A percentile compares a stretch with the other conserved stretches of the same genome.
These are phyloP conservation scores for Yponomeuta malinellus DNA, from an alignment of 2,888 invertebrate genomes.

Conservation along the genomic window DNA sequence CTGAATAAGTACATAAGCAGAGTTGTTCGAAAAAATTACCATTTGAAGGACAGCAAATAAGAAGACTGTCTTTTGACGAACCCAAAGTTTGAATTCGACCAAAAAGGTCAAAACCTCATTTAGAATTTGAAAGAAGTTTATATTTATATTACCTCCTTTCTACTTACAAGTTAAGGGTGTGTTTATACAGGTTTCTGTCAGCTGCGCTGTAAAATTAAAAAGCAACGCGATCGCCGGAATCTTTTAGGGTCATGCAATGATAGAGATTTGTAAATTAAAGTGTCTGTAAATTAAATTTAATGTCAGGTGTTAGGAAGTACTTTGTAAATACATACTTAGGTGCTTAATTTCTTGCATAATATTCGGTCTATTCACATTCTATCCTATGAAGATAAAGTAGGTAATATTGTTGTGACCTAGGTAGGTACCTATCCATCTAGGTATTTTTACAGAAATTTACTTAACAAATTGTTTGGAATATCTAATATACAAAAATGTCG, in stretches of 20 bases:
- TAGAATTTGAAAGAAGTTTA: not conserved
- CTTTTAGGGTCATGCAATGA: slow-evolving; percentile 37
- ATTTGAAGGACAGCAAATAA: too few species aligned
- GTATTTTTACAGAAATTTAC: too few species aligned
- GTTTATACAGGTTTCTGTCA: slow-evolving; percentile 63
- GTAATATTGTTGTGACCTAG: too few species aligned
- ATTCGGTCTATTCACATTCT: not conserved
- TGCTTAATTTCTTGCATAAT: not conserved
- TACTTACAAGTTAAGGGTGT: slow-evolving; percentile 39
- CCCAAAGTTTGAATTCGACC: not conserved
- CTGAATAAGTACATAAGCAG: too few species aligned
- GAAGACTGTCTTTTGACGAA: not conserved
- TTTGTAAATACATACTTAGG: too few species aligned
- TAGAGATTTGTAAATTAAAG: not conserved
- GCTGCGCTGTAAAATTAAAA: slow-evolving; percentile 68
- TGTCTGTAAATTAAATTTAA: not conserved
- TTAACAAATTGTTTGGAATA: too few species aligned
- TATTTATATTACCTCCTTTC: slow-evolving; percentile 1
- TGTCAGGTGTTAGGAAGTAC: too few species aligned
- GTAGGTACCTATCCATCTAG: too few species aligned
- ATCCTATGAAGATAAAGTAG: too few species aligned
- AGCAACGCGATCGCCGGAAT: slow-evolving; percentile 48
- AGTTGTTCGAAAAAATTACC: too few species aligned
- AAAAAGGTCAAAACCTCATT: slow-evolving; percentile 3
- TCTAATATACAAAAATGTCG: too few species aligned